These are phyloP conservation scores for Gambusia yucatana DNA, from an alignment of 2,797 vertebrate species.

Conservation along the genomic window DNA sequence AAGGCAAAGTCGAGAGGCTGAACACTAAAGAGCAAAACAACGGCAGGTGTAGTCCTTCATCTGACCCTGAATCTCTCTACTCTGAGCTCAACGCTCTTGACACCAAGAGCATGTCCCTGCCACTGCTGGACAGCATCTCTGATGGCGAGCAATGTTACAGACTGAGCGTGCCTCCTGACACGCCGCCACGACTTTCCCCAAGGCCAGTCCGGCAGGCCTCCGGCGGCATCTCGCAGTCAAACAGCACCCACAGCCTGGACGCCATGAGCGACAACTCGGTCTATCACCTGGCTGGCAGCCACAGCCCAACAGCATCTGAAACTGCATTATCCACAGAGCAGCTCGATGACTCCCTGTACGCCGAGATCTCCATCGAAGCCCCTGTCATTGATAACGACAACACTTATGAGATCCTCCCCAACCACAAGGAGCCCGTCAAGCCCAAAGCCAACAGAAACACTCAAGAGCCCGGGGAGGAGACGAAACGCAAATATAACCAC, in stretches of 20 bases:
- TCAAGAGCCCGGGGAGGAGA: conserved; percentile 70
- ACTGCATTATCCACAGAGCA: conserved; percentile 7
- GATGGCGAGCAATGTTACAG: conserved; percentile 45
- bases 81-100: conserved; percentile 73
- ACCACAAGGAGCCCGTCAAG: conserved; percentile 15
- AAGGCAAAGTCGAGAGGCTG: conserved; percentile 13
- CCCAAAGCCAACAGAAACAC: conserved; percentile 47
- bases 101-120: conserved; percentile 69
- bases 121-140: conserved; percentile 52
- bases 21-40: conserved; percentile 12
- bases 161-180: conserved; percentile 38
- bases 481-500: conserved; percentile 62
- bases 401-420: conserved; percentile 70
- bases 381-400: conserved; percentile 24
- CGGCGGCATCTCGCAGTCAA: not conserved
- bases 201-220: conserved; percentile 44
- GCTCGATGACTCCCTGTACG: conserved; percentile 50
- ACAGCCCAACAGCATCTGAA: conserved; percentile 9
- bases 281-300: conserved; percentile 72
- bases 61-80: conserved; percentile 57
- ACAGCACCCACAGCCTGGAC: conserved; percentile 65
- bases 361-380: conserved; percentile 59
- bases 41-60: conserved; percentile 25
- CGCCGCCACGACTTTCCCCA: conserved; percentile 68
- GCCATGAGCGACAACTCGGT: conserved; percentile 39